phyloP scores from a whole-genome alignment of 1,140 invertebrate species.

The Drosophila nigrodunni region DNA sequence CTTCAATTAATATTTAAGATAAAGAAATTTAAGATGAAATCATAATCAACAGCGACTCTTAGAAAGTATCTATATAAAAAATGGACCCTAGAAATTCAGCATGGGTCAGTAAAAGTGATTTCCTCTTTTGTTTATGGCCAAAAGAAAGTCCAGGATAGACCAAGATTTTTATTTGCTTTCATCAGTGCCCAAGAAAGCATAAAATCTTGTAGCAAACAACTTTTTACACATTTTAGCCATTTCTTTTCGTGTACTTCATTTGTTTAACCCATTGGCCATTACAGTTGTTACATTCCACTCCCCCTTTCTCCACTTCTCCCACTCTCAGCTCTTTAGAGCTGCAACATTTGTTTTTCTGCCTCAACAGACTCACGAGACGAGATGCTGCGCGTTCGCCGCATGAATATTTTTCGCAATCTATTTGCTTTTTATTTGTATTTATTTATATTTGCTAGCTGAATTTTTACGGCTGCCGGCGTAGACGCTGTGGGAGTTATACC shows the following conservation, averaged over 20 bases:
- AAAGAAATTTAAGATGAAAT: too few species aligned
- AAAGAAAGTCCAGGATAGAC: too few species aligned
- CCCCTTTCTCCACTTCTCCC: not conserved
- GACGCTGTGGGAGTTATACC: slow-evolving; percentile 19
- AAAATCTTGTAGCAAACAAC: slow-evolving; percentile 6
- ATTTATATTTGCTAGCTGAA: slow-evolving; percentile 66
- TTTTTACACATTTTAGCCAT: slow-evolving; percentile 18
- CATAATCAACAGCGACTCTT: too few species aligned
- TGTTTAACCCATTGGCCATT: slow-evolving; percentile 48
- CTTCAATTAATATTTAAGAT: too few species aligned
- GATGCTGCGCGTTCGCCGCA: slow-evolving; percentile 45
- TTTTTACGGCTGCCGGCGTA: slow-evolving; percentile 57
- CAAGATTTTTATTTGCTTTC: not conserved
- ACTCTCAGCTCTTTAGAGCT: slow-evolving; percentile 22
- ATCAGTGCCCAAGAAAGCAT: not conserved
- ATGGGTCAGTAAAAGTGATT: too few species aligned
- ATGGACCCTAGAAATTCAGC: too few species aligned
- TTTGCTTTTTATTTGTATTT: slow-evolving; percentile 68
- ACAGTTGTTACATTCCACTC: not conserved
- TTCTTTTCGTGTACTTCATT: slow-evolving; percentile 52
- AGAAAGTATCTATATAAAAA: too few species aligned
- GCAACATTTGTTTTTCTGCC: slow-evolving; percentile 60
- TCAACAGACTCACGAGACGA: slow-evolving; percentile 51
- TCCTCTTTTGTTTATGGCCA: too few species aligned
- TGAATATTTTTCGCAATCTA: slow-evolving; percentile 66